These are phyloP conservation scores for Botia almorhae DNA, from an alignment of 2,797 vertebrate species.

Conservation along the genomic window DNA sequence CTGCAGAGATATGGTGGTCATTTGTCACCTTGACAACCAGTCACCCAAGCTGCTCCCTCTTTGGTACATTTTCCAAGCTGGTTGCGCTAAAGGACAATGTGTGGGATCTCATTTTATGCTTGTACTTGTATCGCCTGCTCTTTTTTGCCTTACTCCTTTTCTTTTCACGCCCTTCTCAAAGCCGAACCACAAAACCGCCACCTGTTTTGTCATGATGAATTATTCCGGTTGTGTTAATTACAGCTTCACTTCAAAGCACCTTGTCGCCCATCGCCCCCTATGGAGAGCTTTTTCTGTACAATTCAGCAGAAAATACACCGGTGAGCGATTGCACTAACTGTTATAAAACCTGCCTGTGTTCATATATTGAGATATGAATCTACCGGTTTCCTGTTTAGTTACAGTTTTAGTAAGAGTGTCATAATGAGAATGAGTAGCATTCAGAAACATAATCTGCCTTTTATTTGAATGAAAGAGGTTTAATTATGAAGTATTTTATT, in stretches of 20 bases:
- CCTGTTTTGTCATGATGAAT: slow-evolving; percentile 19
- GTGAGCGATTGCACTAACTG: slow-evolving; percentile 77
- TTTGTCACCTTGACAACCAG: slow-evolving; percentile 80
- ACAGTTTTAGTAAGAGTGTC: background rate
- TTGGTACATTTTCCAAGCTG: slow-evolving; percentile 41
- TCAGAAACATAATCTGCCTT: background rate
- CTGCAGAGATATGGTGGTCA: slow-evolving; percentile 70
- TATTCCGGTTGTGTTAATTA: slow-evolving; percentile 59
- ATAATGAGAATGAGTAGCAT: background rate
- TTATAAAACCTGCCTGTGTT: slow-evolving; percentile 26
- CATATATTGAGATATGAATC: background rate
- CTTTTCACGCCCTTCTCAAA: background rate
- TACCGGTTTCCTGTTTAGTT: slow-evolving; percentile 33
- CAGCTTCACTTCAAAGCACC: slow-evolving; percentile 76
- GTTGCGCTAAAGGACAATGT: slow-evolving; percentile 77
- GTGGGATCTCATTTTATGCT: slow-evolving; percentile 59
- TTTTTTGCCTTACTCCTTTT: background rate
- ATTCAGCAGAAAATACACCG: slow-evolving; percentile 70
- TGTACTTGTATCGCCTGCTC: background rate
- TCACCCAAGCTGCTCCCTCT: slow-evolving; percentile 69
- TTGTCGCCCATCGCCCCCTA: slow-evolving; percentile 84
- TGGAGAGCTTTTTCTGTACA: slow-evolving; percentile 87
- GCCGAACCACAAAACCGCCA: background rate
- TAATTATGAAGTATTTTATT: background rate
- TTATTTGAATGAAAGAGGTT: background rate